Conservation (phyloP, 2,888 invertebrate species). For the Agrochola lota region DNA sequence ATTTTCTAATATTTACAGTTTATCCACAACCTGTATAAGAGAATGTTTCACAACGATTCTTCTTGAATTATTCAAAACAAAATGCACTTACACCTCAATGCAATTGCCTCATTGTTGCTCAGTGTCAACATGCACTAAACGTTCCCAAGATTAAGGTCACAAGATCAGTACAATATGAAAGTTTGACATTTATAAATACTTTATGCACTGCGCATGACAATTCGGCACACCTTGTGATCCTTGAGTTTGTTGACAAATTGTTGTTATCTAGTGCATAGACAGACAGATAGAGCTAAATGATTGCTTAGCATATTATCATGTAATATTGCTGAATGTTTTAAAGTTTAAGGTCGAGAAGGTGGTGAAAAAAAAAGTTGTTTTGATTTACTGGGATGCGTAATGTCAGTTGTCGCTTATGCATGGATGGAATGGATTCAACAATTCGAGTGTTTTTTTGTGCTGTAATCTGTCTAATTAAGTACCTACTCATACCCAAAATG, state of each 20-base stretch:
- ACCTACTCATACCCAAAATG: background rate
- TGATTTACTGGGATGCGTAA: background rate
- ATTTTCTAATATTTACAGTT: background rate
- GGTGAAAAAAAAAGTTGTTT: constrained; percentile 3
- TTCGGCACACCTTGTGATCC: constrained; percentile 52
- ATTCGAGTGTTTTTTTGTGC: background rate
- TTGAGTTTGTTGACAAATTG: constrained; percentile 56
- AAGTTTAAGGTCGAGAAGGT: constrained; percentile 31
- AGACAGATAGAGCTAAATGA: constrained; percentile 10
- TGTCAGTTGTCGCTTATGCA: background rate
- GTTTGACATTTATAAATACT: constrained; percentile 69
- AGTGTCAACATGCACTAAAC: constrained; percentile 53
- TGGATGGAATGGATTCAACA: background rate
- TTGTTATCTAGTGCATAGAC: constrained; percentile 38
- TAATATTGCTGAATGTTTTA: constrained; percentile 19
- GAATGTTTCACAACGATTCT: background rate
- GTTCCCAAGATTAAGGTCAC: constrained; percentile 57
- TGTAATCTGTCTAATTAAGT: background rate
- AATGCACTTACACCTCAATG: constrained; percentile 16
- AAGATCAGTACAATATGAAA: constrained; percentile 69
- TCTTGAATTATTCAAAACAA: constrained; percentile 29
- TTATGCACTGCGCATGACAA: constrained; percentile 52
- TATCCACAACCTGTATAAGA: background rate
- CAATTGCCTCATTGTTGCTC: constrained; percentile 38
- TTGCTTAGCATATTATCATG: constrained; percentile 31